Evolutionary conservation across 30 jellyfish, hydroid and myxozoan genomes (phyloP).

Genomic region (Hydractinia symbiolongicarpus): DNA sequence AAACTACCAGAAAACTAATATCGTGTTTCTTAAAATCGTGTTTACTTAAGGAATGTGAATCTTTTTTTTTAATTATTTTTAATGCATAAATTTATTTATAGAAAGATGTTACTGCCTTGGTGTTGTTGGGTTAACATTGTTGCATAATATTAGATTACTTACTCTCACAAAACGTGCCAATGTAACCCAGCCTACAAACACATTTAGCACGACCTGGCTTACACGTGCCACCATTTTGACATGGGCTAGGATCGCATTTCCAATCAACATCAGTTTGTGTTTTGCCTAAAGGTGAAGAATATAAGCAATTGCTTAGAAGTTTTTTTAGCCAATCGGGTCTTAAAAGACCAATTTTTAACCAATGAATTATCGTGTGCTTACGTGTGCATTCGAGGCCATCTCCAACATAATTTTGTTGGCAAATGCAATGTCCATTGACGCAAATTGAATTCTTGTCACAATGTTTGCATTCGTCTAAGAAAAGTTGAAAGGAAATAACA

Average conservation of each 20-base stretch:
- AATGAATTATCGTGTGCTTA: slow-evolving; percentile 26
- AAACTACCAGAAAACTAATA: too few relatives aligned
- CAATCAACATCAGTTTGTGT: slow-evolving; percentile 65
- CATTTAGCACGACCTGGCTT: slow-evolving; percentile 85
- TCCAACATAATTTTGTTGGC: slow-evolving; percentile 74
- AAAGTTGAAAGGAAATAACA: background rate
- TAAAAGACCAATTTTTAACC: too few relatives aligned
- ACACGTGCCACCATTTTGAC: slow-evolving; percentile 98
- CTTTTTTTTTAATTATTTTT: too few relatives aligned
- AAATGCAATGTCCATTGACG: slow-evolving; percentile 85
- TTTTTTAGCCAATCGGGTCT: too few relatives aligned
- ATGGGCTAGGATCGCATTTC: slow-evolving; percentile 81
- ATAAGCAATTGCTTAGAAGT: background rate
- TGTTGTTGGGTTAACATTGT: too few relatives aligned
- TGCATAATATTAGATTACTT: background rate
- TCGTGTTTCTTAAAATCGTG: too few relatives aligned
- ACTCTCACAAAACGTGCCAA: slow-evolving; percentile 90
- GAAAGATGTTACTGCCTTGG: too few relatives aligned
- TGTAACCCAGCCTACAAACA: slow-evolving; percentile 88
- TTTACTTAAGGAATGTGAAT: too few relatives aligned
- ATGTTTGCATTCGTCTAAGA: slow-evolving; percentile 90
- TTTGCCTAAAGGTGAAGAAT: slow-evolving; percentile 33
- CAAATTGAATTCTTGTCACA: slow-evolving; percentile 89
- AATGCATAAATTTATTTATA: too few relatives aligned
- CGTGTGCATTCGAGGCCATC: slow-evolving; percentile 98